These are phyloP conservation scores for Neostethus bicornis DNA, from an alignment of 2,797 vertebrate species.

Conservation along the genomic window DNA sequence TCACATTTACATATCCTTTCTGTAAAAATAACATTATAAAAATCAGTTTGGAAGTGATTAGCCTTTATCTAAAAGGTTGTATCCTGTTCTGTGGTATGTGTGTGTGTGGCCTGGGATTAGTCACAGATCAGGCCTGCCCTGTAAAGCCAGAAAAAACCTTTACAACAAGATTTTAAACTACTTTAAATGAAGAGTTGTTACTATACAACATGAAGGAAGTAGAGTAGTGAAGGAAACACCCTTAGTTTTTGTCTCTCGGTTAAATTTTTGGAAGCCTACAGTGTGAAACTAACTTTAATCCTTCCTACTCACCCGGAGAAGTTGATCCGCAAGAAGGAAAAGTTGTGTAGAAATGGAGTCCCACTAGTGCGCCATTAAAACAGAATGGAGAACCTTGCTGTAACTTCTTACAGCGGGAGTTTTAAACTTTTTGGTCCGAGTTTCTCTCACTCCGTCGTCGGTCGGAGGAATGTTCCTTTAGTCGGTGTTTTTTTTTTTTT, in stretches of 20 bases:
- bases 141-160: conserved; percentile 43
- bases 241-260: conserved; percentile 30
- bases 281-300: conserved; percentile 41
- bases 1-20: too few species aligned
- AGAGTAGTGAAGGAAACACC: conserved; percentile 30
- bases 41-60: too few species aligned
- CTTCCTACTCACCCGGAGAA: conserved; percentile 63
- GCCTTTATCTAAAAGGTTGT: too few species aligned
- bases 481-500: conserved; percentile 57
- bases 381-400: background rate
- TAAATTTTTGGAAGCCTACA: conserved; percentile 26
- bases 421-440: conserved; percentile 5
- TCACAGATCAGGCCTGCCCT: conserved; percentile 62
- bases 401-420: background rate
- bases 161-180: conserved; percentile 19
- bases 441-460: conserved; percentile 23
- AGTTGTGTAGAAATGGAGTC: conserved; percentile 6
- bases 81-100: conserved; percentile 39
- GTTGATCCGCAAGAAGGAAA: conserved; percentile 49
- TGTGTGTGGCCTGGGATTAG: conserved; percentile 66
- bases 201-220: too few species aligned
- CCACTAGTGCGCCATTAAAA: conserved; percentile 52
- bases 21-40: background rate
- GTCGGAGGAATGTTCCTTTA: conserved; percentile 56
- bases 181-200: background rate